phyloP scores from a whole-genome alignment of 2,113 vertebrate species.

The Equus przewalskii region DNA sequence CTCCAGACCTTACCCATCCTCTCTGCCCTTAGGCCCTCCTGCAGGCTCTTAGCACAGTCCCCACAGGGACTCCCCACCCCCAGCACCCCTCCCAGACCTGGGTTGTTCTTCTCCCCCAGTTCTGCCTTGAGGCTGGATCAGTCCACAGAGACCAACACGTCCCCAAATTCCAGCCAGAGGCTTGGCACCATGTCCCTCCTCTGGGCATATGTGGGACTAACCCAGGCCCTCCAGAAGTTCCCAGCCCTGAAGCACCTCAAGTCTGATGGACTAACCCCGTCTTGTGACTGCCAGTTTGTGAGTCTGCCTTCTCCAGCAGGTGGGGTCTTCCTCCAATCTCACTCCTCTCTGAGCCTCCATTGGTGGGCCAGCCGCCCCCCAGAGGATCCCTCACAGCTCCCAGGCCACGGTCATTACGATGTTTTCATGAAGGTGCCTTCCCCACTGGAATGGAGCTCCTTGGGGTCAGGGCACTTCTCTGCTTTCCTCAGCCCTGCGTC shows the following conservation, averaged over 20 bases:
- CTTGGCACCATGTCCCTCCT: neutral
- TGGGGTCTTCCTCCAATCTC: neutral
- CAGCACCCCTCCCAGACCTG: neutral
- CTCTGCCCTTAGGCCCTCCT: neutral
- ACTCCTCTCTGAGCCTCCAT: neutral
- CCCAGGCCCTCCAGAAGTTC: neutral
- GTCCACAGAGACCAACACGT: neutral
- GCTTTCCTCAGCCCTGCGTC: neutral
- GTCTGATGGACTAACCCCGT: neutral
- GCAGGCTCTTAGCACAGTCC: neutral
- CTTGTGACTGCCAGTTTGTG: neutral
- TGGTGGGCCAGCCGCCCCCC: fast-evolving
- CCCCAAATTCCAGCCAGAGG: neutral
- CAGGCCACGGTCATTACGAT: fast-evolving
- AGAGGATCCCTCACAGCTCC: too few species aligned
- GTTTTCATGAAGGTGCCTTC: neutral
- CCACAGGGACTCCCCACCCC: too few species aligned
- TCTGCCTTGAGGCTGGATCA: neutral
- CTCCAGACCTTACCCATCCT: fast-evolving
- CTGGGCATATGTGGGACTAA: neutral
- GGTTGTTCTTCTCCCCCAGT: neutral
- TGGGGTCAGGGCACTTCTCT: neutral
- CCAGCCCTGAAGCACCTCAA: neutral
- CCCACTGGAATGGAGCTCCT: neutral
- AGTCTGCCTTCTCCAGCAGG: neutral